phyloP scores from a whole-genome alignment of 2,888 invertebrate species.

The Cataglyphis cursor region DNA sequence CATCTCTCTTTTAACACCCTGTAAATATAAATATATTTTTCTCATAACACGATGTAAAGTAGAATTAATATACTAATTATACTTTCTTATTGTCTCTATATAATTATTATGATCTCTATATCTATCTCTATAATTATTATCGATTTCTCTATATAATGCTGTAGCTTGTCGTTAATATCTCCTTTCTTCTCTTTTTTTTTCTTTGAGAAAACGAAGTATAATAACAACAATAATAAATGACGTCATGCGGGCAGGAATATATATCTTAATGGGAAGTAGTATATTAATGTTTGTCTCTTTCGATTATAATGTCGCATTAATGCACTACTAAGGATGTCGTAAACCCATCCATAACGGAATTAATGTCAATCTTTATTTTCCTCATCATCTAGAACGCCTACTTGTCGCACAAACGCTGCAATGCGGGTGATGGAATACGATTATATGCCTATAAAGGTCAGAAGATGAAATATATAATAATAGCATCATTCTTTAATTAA shows the following conservation, averaged over 20 bases:
- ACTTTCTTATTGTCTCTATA: no score
- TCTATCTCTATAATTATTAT: background rate
- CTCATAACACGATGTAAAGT: no score
- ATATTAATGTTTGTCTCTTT: background rate
- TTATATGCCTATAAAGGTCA: background rate
- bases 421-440: background rate
- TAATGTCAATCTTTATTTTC: constrained; percentile 16
- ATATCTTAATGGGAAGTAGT: background rate
- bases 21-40: no score
- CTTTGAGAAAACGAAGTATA: background rate
- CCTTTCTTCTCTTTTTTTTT: background rate
- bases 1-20: no score
- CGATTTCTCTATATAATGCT: background rate
- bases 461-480: background rate
- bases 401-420: background rate
- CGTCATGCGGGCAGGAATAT: background rate
- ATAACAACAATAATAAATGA: background rate
- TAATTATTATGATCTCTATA: no score
- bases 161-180: background rate
- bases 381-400: background rate
- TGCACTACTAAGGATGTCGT: background rate
- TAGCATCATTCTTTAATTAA: background rate
- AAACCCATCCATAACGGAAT: background rate
- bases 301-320: background rate
- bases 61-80: no score